Evolutionary conservation across 2,797 vertebrate genomes (phyloP), one percentile per base, ranked within the genome.

Genomic region (Falco cherrug): DNA sequence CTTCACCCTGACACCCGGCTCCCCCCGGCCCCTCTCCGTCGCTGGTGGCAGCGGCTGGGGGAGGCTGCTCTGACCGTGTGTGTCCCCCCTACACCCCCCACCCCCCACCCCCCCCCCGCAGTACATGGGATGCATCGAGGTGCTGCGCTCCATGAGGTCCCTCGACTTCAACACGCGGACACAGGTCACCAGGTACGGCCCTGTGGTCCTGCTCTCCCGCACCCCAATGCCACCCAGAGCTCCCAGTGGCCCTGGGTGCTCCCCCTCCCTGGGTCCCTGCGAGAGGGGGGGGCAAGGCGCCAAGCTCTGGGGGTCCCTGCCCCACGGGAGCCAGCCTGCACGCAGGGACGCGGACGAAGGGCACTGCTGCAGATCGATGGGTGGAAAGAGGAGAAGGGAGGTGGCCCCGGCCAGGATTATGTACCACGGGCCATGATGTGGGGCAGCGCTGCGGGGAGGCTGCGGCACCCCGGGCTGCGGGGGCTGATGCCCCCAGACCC

Each of bases 71-170:
- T 85, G 64, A 16, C 37, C 3, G 0, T 15, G 22, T 41, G 39
- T 39, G 10, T 11, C 39, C 39, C 39, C 39, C 31, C 9, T 35
- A 35, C 35, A n/a, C 51, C 28, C 7, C 67, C 57, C 81, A 33
- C 5, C 39, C 39, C 39, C 39, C 39, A n/a, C 39, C 31, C 9
- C 51, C 7, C 67, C 57, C 81, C 33, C 5, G 0, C 75, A 99
- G 99, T 99, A 99, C 97, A 99, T 99, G 99, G 99, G 99, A 84
- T 99, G 99, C 96, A 99, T 99, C 9, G 99, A 99, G 97, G 99
- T 99, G 76, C 96, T 99, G 75, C 99, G 99, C 81, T 99, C 99
- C 31, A 99, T 99, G 99, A 98, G 99, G 39, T 99, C 99, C 31
- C 98, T 99, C 83, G 99, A 99, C 96, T 99, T 99, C 97, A 99